Percentiles rank a stretch among this genome's conserved stretches.
Evolutionary conservation across 2,888 invertebrate species (phyloP).

Genomic region (Anthrax anthrax): DNA sequence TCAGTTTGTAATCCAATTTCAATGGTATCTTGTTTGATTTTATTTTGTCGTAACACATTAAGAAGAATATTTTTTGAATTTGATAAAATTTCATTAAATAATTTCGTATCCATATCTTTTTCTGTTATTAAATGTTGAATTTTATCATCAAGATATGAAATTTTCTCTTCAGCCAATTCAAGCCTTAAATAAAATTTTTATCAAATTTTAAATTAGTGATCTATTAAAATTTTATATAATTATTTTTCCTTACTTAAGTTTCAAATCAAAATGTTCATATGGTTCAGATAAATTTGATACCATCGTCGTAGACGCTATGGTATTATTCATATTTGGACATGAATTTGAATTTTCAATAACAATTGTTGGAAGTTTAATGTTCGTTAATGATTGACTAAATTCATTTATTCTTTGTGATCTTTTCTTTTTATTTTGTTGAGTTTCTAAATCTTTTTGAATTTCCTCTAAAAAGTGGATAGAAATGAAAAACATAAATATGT

Average conservation of each 20-base stretch:
- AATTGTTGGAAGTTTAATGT: conserved; percentile 21
- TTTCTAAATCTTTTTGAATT: conserved; percentile 24
- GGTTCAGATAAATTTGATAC: neutral
- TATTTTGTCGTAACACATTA: conserved; percentile 14
- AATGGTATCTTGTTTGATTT: neutral
- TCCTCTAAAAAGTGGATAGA: conserved; percentile 16
- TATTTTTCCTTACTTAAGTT: conserved; percentile 20
- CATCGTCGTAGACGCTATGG: no score
- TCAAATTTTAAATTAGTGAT: no score
- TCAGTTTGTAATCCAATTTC: no score
- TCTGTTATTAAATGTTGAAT: conserved; percentile 22
- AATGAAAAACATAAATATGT: no score
- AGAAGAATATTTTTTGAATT: conserved; percentile 26
- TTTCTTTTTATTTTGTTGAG: conserved; percentile 24
- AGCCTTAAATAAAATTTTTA: conserved; percentile 16
- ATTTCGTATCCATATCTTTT: conserved; percentile 25
- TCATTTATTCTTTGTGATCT: conserved; percentile 28
- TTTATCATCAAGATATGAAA: conserved; percentile 26
- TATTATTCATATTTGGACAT: no score
- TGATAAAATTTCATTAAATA: conserved; percentile 25
- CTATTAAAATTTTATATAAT: no score
- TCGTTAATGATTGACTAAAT: conserved; percentile 18
- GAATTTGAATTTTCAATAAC: conserved; percentile 23
- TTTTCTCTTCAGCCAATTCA: conserved; percentile 27
- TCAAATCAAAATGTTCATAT: conserved; percentile 17